These are phyloP conservation scores for Gadopsis bispinosus DNA, from an alignment of 2,797 vertebrate species.

Conservation along the genomic window DNA sequence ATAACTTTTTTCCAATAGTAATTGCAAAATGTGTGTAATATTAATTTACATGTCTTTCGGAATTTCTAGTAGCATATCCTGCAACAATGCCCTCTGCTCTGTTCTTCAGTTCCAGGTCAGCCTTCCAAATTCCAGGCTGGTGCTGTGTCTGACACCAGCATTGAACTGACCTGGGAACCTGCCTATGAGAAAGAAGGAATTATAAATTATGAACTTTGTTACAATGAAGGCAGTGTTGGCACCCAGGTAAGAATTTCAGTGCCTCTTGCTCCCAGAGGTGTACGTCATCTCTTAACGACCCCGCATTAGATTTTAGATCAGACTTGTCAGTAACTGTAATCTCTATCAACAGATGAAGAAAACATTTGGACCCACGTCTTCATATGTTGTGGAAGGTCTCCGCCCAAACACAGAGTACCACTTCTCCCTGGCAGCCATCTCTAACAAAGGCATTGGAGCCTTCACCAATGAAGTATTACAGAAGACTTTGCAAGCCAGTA, in stretches of 20 bases:
- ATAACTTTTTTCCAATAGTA: not conserved
- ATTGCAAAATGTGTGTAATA: not conserved
- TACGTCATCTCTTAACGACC: not conserved
- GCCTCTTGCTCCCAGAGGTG: not conserved
- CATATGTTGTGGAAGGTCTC: slow-evolving; percentile 92
- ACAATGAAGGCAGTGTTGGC: slow-evolving; percentile 87
- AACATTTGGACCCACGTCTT: slow-evolving; percentile 90
- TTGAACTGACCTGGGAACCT: slow-evolving; percentile 93
- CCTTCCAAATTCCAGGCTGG: slow-evolving; percentile 95
- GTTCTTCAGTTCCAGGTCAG: slow-evolving; percentile 86
- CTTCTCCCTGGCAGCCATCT: slow-evolving; percentile 96
- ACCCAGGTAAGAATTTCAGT: slow-evolving; percentile 83
- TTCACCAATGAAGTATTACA: slow-evolving; percentile 94
- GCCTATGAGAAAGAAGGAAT: slow-evolving; percentile 94
- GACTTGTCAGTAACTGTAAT: slow-evolving; percentile 8
- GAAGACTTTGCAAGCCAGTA: slow-evolving; percentile 99
- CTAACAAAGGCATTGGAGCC: slow-evolving; percentile 94
- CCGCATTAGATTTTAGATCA: not conserved
- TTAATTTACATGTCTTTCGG: not conserved
- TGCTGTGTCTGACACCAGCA: slow-evolving; percentile 93
- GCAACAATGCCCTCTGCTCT: slow-evolving; percentile 15
- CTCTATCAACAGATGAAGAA: slow-evolving; percentile 87
- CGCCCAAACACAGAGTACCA: slow-evolving; percentile 95
- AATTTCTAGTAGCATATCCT: not conserved
- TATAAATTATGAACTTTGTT: slow-evolving; percentile 93